Percentiles rank a stretch among this genome's conserved stretches.
These are phyloP conservation scores for Ichneumoninae sp. DNA, from an alignment of 2,888 invertebrate species.

Conservation along the genomic window DNA sequence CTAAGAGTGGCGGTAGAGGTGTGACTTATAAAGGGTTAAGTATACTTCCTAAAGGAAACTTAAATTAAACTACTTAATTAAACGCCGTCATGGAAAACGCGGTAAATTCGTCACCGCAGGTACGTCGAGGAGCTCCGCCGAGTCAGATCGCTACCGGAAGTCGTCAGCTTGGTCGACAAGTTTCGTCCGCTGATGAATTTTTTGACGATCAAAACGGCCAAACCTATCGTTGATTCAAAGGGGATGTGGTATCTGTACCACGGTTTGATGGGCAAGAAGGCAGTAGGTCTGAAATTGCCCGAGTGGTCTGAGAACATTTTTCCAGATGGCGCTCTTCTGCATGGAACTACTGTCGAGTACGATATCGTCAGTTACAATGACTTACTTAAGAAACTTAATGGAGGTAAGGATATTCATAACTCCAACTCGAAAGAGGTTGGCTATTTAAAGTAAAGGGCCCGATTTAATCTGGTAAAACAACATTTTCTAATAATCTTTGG, in stretches of 20 bases:
- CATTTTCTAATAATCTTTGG: no score
- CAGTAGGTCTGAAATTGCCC: conserved; percentile 86
- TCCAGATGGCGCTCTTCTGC: conserved; percentile 85
- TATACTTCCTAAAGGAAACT: not conserved
- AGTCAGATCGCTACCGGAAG: conserved; percentile 63
- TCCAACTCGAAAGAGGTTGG: conserved; percentile 83
- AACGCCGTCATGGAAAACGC: not conserved
- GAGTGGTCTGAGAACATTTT: conserved; percentile 86
- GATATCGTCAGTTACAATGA: conserved; percentile 86
- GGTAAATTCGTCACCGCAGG: conserved; percentile 59
- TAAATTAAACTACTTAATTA: not conserved
- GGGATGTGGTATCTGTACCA: conserved; percentile 74
- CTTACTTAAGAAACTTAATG: conserved; percentile 85
- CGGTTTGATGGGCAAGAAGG: conserved; percentile 83
- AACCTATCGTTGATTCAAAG: conserved; percentile 62
- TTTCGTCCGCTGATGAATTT: conserved; percentile 68
- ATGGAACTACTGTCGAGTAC: conserved; percentile 85
- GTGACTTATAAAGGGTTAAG: not conserved
- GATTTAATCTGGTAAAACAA: no score
- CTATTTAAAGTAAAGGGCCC: conserved; percentile 74
- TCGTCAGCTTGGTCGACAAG: conserved; percentile 49
- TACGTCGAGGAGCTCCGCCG: conserved; percentile 71
- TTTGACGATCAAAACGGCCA: conserved; percentile 72
- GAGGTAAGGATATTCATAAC: conserved; percentile 81
- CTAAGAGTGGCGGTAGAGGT: no score